Conservation (phyloP, 2,797 vertebrate genomes). For the Semotilus atromaculatus region DNA sequence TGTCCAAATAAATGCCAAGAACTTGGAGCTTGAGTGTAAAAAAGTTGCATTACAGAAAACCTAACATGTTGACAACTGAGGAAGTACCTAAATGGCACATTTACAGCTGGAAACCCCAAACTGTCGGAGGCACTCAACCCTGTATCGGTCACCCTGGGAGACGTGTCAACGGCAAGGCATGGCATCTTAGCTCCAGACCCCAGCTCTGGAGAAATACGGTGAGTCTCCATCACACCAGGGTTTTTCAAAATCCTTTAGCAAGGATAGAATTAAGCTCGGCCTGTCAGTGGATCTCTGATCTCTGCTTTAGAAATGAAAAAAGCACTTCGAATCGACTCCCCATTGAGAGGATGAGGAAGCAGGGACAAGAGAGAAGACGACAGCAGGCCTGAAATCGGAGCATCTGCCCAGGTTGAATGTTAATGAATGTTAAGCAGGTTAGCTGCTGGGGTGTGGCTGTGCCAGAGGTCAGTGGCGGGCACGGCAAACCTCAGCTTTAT, state of each 20-base stretch:
- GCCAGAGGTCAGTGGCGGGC: conserved; percentile 81
- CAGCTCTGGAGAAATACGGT: conserved; percentile 64
- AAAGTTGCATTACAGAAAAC: conserved; percentile 2
- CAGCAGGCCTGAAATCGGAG: conserved; percentile 66
- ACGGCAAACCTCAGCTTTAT: conserved; percentile 72
- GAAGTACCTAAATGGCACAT: background rate
- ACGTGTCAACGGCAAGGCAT: conserved; percentile 58
- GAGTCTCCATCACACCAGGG: conserved; percentile 61
- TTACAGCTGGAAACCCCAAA: conserved; percentile 30
- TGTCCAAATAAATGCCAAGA: background rate
- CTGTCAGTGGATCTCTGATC: conserved; percentile 44
- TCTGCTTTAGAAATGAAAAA: conserved; percentile 35
- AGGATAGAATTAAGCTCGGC: conserved; percentile 10
- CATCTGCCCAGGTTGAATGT: conserved; percentile 85
- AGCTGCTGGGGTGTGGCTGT: conserved; percentile 82
- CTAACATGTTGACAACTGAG: conserved; percentile 1
- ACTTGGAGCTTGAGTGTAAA: background rate
- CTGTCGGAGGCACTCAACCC: conserved; percentile 39
- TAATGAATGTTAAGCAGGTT: conserved; percentile 92
- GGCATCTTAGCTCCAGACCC: conserved; percentile 53
- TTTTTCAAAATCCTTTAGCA: conserved; percentile 39
- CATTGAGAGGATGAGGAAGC: conserved; percentile 72
- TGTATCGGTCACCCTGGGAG: conserved; percentile 49
- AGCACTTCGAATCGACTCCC: conserved; percentile 57
- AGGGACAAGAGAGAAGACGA: conserved; percentile 1